Evolutionary conservation across 2,797 vertebrate species (phyloP).

Genomic region (Astyanax mexicanus): DNA sequence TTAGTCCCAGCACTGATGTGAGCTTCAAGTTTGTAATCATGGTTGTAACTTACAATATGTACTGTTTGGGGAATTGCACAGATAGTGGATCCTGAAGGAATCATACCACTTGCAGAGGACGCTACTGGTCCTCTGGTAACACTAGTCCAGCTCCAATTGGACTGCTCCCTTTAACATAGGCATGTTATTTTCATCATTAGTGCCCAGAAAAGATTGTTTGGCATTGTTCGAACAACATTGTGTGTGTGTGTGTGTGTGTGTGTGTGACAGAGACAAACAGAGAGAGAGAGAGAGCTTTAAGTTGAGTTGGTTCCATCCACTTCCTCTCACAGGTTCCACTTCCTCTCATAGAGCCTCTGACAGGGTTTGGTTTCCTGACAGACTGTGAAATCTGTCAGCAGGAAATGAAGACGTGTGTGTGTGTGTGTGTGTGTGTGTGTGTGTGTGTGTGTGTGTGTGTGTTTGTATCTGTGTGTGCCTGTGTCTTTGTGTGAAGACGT

Average conservation of each 20-base stretch:
- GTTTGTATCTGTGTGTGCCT: not conserved
- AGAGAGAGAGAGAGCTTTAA: too few species aligned
- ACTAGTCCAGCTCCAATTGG: too few species aligned
- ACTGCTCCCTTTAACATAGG: too few species aligned
- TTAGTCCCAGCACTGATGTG: too few species aligned
- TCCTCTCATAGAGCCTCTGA: not conserved
- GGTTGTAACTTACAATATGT: too few species aligned
- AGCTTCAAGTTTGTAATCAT: too few species aligned
- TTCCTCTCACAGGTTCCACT: not conserved
- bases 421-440: not conserved
- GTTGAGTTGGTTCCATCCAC: not conserved
- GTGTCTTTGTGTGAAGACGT: too few species aligned
- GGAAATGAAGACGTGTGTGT: not conserved
- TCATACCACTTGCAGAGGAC: too few species aligned
- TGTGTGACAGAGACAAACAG: not conserved
- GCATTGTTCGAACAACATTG: not conserved
- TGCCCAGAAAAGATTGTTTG: not conserved
- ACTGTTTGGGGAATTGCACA: too few species aligned
- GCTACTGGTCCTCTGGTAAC: too few species aligned
- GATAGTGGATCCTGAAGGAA: too few species aligned
- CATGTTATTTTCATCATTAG: not conserved
- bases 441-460: not conserved
- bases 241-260: not conserved
- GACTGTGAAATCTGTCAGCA: not conserved
- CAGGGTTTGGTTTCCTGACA: slow-evolving; percentile 1